phyloP scores from a whole-genome alignment of 2,888 invertebrate genomes.

The Ectropis crepuscularia region DNA sequence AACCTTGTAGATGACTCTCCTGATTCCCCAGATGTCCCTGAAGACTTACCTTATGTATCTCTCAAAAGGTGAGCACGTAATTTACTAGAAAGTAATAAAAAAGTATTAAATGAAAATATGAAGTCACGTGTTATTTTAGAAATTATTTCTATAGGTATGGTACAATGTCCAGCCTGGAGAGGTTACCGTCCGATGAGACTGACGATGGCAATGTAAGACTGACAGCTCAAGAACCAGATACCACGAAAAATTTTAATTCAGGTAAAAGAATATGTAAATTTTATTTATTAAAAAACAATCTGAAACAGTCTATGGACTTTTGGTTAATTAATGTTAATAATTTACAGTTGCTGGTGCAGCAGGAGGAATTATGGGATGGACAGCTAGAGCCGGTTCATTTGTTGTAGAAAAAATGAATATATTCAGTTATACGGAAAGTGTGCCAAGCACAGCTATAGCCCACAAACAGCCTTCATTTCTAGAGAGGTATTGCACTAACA shows the following conservation, averaged over 20 bases:
- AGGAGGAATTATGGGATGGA: slow-evolving; percentile 89
- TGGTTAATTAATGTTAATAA: neutral
- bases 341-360: slow-evolving; percentile 64
- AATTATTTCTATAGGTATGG: slow-evolving; percentile 81
- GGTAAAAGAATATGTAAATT: slow-evolving; percentile 54
- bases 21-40: slow-evolving; percentile 88
- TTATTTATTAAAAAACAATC: too few species aligned
- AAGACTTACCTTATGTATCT: slow-evolving; percentile 90
- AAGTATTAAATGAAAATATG: slow-evolving; percentile 5
- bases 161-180: slow-evolving; percentile 90
- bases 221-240: slow-evolving; percentile 70
- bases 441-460: slow-evolving; percentile 72
- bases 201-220: slow-evolving; percentile 84
- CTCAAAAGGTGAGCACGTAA: slow-evolving; percentile 80
- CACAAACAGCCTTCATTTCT: slow-evolving; percentile 81
- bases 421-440: slow-evolving; percentile 79
- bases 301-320: too few species aligned
- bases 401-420: slow-evolving; percentile 92
- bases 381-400: slow-evolving; percentile 91
- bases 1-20: slow-evolving; percentile 87
- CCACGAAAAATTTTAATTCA: slow-evolving; percentile 62
- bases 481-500: slow-evolving; percentile 65
- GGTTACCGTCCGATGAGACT: slow-evolving; percentile 86
- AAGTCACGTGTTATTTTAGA: slow-evolving; percentile 37
- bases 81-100: neutral